Conservation (phyloP, 2,113 vertebrate genomes). For the Theristicus caerulescens region DNA sequence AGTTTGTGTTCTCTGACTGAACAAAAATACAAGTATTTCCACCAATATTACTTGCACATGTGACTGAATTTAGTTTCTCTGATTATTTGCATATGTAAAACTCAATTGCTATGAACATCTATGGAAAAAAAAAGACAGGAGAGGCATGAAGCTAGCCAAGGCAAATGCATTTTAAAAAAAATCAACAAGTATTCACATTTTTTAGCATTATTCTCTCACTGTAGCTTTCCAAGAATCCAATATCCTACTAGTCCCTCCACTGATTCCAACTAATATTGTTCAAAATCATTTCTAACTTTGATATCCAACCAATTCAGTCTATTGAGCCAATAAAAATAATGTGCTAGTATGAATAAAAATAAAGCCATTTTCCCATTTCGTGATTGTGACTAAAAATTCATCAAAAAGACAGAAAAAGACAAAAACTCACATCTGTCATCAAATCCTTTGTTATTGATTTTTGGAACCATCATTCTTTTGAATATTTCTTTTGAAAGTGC, state of each 20-base stretch:
- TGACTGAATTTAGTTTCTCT: background rate
- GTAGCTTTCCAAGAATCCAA: background rate
- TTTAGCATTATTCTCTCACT: background rate
- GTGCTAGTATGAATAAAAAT: background rate
- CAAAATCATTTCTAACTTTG: background rate
- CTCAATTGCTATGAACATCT: background rate
- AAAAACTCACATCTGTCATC: background rate
- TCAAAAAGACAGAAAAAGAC: background rate
- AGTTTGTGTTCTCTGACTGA: background rate
- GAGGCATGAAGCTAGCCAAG: background rate
- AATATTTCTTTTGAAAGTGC: background rate
- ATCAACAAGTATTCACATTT: background rate
- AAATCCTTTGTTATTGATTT: background rate
- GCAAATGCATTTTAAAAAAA: background rate
- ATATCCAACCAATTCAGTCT: background rate
- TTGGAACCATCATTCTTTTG: background rate
- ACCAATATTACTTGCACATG: background rate
- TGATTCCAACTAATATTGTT: background rate
- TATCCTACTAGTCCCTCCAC: background rate
- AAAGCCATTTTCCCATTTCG: background rate
- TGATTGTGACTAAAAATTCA: background rate
- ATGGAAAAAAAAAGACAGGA: background rate
- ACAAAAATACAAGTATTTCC: background rate
- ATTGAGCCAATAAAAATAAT: background rate
- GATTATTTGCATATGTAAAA: background rate